These are phyloP conservation scores for Stenolophus ochropezus DNA, from an alignment of 2,888 invertebrate genomes.

Conservation along the genomic window DNA sequence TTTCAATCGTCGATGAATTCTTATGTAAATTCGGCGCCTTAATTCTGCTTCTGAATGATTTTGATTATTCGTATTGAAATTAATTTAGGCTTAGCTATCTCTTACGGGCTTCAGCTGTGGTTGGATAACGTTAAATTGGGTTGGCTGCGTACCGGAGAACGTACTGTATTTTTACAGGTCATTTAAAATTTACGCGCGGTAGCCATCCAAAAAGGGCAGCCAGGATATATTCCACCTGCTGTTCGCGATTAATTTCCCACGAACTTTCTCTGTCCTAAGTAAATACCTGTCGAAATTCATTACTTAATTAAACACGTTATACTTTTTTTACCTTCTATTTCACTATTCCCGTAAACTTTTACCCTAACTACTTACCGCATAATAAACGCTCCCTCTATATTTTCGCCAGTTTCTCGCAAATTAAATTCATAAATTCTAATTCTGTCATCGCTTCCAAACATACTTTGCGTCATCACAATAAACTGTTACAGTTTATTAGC, in stretches of 20 bases:
- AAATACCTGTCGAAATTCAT: constrained; percentile 56
- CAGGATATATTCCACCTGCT: constrained; percentile 39
- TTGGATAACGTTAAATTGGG: constrained; percentile 38
- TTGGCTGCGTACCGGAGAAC: constrained; percentile 14
- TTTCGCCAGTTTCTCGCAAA: no score
- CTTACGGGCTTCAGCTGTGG: not conserved
- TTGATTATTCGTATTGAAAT: constrained; percentile 36
- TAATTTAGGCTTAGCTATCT: constrained; percentile 24
- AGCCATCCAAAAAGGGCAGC: constrained; percentile 12
- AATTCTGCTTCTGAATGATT: constrained; percentile 3
- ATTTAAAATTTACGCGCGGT: constrained; percentile 50
- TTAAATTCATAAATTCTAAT: no score
- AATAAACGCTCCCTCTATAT: not conserved
- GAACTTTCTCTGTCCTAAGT: constrained; percentile 47
- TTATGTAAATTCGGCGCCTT: constrained; percentile 11
- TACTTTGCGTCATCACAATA: no score
- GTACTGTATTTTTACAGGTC: constrained; percentile 49
- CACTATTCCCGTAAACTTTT: not conserved
- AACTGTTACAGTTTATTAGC: no score
- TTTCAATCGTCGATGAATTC: no score
- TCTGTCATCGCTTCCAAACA: no score
- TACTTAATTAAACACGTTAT: constrained; percentile 50
- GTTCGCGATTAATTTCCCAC: constrained; percentile 50
- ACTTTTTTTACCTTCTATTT: constrained; percentile 32
- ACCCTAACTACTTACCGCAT: no score